Conservation (phyloP, 1,140 invertebrate genomes). For the Drosophila ohnishii region DNA sequence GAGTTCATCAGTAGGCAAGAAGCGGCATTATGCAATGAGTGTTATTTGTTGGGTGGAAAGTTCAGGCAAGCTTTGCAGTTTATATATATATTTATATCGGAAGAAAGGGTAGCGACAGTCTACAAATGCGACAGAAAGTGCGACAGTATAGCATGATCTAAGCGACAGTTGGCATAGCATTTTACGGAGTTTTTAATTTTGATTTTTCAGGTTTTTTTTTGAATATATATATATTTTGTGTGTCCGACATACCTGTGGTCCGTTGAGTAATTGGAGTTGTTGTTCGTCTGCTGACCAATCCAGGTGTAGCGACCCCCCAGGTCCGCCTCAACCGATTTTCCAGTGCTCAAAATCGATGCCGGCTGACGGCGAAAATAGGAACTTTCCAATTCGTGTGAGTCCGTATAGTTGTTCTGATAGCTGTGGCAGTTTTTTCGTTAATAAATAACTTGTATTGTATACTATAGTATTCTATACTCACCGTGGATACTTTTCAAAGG, state of each 20-base stretch:
- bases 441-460: too few species aligned
- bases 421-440: not conserved
- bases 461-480: constrained; percentile 21
- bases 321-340: constrained; percentile 63
- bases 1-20: constrained; percentile 47
- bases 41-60: constrained; percentile 35
- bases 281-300: constrained; percentile 63
- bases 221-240: constrained; percentile 24
- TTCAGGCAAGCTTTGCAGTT: constrained; percentile 55
- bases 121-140: constrained; percentile 55
- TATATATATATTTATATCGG: constrained; percentile 23
- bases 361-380: constrained; percentile 91
- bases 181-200: constrained; percentile 45
- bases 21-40: constrained; percentile 54
- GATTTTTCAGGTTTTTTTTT: constrained; percentile 22
- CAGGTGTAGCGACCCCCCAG: constrained; percentile 64
- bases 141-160: constrained; percentile 77
- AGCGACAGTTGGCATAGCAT: constrained; percentile 76
- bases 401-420: constrained; percentile 73
- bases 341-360: constrained; percentile 86
- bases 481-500: constrained; percentile 88
- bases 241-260: constrained; percentile 61
- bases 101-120: constrained; percentile 27
- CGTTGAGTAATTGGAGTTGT: constrained; percentile 53
- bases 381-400: constrained; percentile 87